Evolutionary conservation across 2,888 invertebrate genomes (phyloP), one percentile per base, ranked within the genome.

Genomic region (Parthenolecanium corni): DNA sequence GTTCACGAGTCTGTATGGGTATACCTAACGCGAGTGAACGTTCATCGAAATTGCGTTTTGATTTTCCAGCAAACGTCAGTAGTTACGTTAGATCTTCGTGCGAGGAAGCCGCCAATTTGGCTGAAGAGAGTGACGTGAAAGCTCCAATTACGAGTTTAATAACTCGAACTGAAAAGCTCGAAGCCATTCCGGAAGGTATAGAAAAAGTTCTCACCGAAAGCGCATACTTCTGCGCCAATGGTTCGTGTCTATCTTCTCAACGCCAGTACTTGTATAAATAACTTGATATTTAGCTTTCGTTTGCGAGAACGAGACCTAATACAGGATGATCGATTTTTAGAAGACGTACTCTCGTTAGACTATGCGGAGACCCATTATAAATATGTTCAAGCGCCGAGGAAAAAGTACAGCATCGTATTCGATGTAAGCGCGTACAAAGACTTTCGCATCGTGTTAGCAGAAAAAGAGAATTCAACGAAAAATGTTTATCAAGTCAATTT

Each of bases 141-240:
- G 58, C 61, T 42, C 79, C 79, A 0, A 72, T 82, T 25, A 80
- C 81, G 0, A 82, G 82, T 1, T 79, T 81, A 14, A 81, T 82
- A 23, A 77, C 81, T 64, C 75, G 80, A 49, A 81, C 81, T 0
- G 81, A 80, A 1, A 79, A 79, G 56, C 78, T 82, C 36, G 71
- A 78, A 53, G 82, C 82, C 3, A 75, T 79, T 12, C 80, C 82
- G 1, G 83, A 83, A 70, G 83, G 82, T 12, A 73, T 81, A 0
- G 78, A 80, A 44, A 75, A 78, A 65, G 80, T 79, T n/a, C 81
- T 82, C 67, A 82, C 82, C 0, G 82, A 83, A 71, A 82, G 82
- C 68, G 82, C 82, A 11, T 83, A 83, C 71, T 83, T 83, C 71
- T 83, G 83, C 71, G 82, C 83, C 6, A 83, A 83, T 69, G 82